Evolutionary conservation across 2,113 vertebrate genomes (phyloP), one percentile per base, ranked within the genome.

Genomic region (Neofelis nebulosa): DNA sequence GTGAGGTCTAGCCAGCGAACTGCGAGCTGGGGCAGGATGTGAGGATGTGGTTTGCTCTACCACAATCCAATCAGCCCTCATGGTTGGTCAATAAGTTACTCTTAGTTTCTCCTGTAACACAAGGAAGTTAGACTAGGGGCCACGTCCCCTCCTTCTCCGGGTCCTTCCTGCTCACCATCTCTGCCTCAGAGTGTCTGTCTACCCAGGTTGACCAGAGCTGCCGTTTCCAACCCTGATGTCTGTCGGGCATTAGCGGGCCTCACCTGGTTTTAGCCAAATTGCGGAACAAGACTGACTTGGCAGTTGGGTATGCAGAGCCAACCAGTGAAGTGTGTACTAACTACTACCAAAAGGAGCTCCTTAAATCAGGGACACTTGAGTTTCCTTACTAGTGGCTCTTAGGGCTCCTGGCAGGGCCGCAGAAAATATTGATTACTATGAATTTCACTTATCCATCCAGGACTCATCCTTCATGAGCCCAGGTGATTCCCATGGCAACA

Each of bases 1-100:
- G 18, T 11, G 50, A 80, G 71, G 36, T 18, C 81, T 36, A 14
- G 14, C 0, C 3, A 41, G 52, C 3, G 33, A 36, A 13, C 31
- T 50, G 52, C 1, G 23, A 73, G 79, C 79, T 13, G 12, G 79
- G 50, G 55, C 4, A 0, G 8, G 23, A 38, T 12, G 14, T 1
- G 48, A 90, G 27, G 80, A n/a, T 16, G 18, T 36, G 85, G 61
- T 33, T 7, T n/a, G 33, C 27, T 80, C 50, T 3, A 45, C 89
- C 55, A 27, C 36, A 4, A 1, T 68, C 29, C 14, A 80, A 5
- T 55, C 61, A 19, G 66, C 52, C 68, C 13, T 31, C 50, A 25
- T 0, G 23, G 52, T 29, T 48, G n/a, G 73, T 25, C 4, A 1
- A 1, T 21, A 7, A n/a, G 52, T 29, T 4, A 18, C 33, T 29